These are phyloP conservation scores for Thera obeliscata DNA, from an alignment of 2,888 invertebrate species.

Conservation along the genomic window DNA sequence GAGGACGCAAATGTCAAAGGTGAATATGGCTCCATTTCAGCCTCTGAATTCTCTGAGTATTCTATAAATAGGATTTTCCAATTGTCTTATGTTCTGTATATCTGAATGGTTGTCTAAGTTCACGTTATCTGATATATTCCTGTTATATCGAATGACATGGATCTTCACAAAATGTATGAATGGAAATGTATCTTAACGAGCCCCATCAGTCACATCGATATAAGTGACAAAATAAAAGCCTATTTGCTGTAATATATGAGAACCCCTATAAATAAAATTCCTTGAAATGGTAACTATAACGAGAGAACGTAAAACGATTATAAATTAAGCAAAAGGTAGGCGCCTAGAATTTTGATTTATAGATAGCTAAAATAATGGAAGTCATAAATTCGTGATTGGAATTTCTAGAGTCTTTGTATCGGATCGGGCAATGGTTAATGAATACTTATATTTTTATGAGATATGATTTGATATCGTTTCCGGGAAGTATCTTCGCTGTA, in stretches of 20 bases:
- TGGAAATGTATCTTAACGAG: not conserved
- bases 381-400: slow-evolving; percentile 37
- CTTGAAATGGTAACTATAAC: slow-evolving; percentile 1
- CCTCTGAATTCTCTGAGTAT: slow-evolving; percentile 18
- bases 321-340: slow-evolving; percentile 19
- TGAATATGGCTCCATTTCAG: slow-evolving; percentile 24
- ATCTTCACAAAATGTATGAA: not conserved
- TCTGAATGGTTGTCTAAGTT: slow-evolving; percentile 2
- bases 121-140: not conserved
- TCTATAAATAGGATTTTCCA: slow-evolving; percentile 13
- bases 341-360: slow-evolving; percentile 22
- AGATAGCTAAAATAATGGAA: slow-evolving; percentile 33
- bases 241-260: not conserved
- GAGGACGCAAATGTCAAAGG: slow-evolving; percentile 38
- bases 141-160: not conserved
- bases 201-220: not conserved
- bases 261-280: slow-evolving; percentile 1
- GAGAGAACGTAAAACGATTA: not conserved
- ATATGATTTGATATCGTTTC: slow-evolving; percentile 31
- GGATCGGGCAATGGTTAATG: slow-evolving; percentile 31
- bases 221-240: not conserved
- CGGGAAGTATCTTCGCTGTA: slow-evolving; percentile 17
- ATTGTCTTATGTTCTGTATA: slow-evolving; percentile 2
- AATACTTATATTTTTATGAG: slow-evolving; percentile 26
- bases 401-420: slow-evolving; percentile 34